Evolutionary conservation across 2,888 invertebrate species (phyloP).

Genomic region (Phlogophora meticulosa): DNA sequence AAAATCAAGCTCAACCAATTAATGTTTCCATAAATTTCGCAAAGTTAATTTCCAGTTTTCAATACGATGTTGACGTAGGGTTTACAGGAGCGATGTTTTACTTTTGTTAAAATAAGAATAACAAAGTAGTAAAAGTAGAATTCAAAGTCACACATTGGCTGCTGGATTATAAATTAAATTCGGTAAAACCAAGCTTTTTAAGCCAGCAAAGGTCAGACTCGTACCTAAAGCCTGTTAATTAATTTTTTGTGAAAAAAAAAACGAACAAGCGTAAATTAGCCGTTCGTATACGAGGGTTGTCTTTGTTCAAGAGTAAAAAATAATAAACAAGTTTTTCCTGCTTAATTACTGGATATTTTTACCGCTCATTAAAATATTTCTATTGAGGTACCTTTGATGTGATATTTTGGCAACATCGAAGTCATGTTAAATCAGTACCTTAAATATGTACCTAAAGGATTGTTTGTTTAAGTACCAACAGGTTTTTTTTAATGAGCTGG

Average conservation of each 20-base stretch:
- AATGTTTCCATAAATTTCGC: slow-evolving; percentile 47
- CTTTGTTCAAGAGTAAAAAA: slow-evolving; percentile 17
- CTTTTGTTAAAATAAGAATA: slow-evolving; percentile 12
- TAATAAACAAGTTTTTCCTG: background rate
- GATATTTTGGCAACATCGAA: background rate
- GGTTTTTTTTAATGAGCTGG: background rate
- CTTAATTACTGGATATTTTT: slow-evolving; percentile 17
- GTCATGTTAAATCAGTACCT: background rate
- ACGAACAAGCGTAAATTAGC: slow-evolving; percentile 19
- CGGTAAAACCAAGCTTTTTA: slow-evolving; percentile 9
- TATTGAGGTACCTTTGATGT: slow-evolving; percentile 18
- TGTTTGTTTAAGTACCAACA: background rate
- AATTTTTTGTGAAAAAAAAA: slow-evolving; percentile 10
- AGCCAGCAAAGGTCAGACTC: background rate
- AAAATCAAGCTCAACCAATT: slow-evolving; percentile 56
- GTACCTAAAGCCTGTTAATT: background rate
- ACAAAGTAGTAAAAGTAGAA: slow-evolving; percentile 3
- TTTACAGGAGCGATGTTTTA: slow-evolving; percentile 23
- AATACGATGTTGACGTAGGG: slow-evolving; percentile 18
- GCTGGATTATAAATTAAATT: slow-evolving; percentile 20
- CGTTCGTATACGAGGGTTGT: background rate
- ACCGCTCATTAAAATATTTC: slow-evolving; percentile 20
- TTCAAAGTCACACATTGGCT: slow-evolving; percentile 31
- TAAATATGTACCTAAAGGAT: background rate
- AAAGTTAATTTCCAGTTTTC: slow-evolving; percentile 42